These are phyloP conservation scores for Mantis religiosa DNA, from an alignment of 2,888 invertebrate genomes.

Conservation along the genomic window DNA sequence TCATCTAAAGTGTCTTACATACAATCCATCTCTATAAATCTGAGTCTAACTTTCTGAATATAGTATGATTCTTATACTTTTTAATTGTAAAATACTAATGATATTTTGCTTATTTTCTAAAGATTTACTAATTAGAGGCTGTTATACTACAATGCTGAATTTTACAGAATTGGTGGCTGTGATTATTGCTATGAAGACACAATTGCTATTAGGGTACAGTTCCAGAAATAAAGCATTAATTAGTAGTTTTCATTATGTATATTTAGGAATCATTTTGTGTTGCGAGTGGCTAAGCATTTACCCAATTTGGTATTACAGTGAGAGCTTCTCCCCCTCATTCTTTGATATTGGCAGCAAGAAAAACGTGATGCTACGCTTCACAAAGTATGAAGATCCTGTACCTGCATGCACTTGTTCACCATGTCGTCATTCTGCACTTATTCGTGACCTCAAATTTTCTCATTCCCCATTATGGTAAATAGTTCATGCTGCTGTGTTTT, in stretches of 20 bases:
- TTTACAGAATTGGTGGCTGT: too few species aligned
- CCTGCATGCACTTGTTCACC: background rate
- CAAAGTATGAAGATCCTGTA: background rate
- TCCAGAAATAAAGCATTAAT: background rate
- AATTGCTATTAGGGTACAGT: too few species aligned
- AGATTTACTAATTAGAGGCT: too few species aligned
- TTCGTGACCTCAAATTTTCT: slow-evolving; percentile 72
- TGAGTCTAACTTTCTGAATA: too few species aligned
- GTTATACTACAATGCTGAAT: too few species aligned
- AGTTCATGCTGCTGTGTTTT: too few species aligned
- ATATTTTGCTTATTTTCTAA: too few species aligned
- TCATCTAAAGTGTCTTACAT: too few species aligned
- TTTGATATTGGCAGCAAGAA: background rate
- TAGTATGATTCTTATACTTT: too few species aligned
- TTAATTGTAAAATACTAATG: too few species aligned
- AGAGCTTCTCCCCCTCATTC: background rate
- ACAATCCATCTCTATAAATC: too few species aligned
- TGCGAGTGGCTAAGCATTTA: background rate
- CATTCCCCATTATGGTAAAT: slow-evolving; percentile 72
- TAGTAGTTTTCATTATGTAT: background rate
- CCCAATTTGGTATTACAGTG: background rate
- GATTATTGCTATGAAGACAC: too few species aligned
- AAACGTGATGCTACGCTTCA: background rate
- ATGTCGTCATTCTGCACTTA: background rate
- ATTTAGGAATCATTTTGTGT: background rate